Conservation (phyloP, 2,113 vertebrate genomes). For the Ibidorhyncha struthersii region DNA sequence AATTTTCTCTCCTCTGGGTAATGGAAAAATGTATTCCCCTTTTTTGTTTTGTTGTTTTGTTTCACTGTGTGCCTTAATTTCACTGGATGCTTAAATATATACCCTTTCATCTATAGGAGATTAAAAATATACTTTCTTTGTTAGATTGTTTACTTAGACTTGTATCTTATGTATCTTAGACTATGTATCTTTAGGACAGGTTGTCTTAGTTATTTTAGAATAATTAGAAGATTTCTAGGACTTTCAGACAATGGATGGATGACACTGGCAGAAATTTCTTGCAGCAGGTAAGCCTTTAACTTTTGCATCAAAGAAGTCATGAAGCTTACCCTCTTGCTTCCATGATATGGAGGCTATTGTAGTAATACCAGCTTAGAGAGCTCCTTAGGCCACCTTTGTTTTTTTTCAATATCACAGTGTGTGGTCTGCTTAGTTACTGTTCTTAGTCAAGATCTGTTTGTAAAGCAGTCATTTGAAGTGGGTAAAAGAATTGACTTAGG, state of each 20-base stretch:
- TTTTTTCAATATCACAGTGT: not conserved
- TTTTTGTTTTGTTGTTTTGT: not conserved
- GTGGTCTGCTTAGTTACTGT: not conserved
- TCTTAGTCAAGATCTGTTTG: not conserved
- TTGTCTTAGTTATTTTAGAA: not conserved
- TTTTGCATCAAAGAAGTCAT: not conserved
- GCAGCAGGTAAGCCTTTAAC: not conserved
- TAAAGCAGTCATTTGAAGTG: not conserved
- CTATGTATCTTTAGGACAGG: not conserved
- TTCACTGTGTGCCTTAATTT: not conserved
- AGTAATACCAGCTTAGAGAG: not conserved
- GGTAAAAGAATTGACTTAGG: not conserved
- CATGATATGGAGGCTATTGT: not conserved
- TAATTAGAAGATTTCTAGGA: not conserved
- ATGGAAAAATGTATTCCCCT: not conserved
- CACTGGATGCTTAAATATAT: not conserved
- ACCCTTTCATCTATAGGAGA: not conserved
- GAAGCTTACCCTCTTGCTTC: not conserved
- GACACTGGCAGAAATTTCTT: not conserved
- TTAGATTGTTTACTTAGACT: not conserved
- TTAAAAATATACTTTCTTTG: not conserved
- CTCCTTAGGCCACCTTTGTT: not conserved
- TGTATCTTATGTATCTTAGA: no score
- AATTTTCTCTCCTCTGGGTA: not conserved
- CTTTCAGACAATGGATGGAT: not conserved